phyloP scores from a whole-genome alignment of 2,113 vertebrate species.

The Sisor rabdophorus region DNA sequence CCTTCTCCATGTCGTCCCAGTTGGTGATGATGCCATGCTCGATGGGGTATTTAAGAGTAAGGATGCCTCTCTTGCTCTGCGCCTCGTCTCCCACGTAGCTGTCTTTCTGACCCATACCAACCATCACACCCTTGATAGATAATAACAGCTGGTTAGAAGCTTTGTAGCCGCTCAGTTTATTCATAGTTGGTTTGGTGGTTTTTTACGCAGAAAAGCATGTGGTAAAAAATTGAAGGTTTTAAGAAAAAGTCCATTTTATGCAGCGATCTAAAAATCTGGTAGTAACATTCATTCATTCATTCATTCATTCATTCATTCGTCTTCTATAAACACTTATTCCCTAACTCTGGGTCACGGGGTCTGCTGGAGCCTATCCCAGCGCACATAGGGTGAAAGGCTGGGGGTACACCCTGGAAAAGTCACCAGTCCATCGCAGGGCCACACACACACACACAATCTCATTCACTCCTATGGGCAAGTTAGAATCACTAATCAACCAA shows the following conservation, averaged over 20 bases:
- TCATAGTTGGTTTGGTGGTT: background rate
- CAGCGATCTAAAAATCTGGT: too few species aligned
- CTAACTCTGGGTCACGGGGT: too few species aligned
- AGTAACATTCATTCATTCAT: background rate
- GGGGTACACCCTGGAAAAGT: too few species aligned
- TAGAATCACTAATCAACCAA: too few species aligned
- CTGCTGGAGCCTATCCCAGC: too few species aligned
- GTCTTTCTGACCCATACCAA: slow-evolving; percentile 96
- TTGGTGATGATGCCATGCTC: slow-evolving; percentile 95
- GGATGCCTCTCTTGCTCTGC: slow-evolving; percentile 92
- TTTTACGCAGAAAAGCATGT: background rate
- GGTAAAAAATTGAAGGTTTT: background rate
- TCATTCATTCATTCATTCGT: too few species aligned
- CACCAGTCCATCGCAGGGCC: too few species aligned
- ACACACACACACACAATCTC: too few species aligned
- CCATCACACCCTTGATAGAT: slow-evolving; percentile 86
- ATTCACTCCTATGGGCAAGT: too few species aligned
- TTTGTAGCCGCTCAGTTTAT: background rate
- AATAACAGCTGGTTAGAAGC: background rate
- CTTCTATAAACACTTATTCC: too few species aligned
- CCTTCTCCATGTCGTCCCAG: slow-evolving; percentile 98
- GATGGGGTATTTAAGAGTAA: slow-evolving; percentile 91
- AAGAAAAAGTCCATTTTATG: background rate
- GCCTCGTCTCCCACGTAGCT: slow-evolving; percentile 94
- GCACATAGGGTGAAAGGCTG: too few species aligned